Evolutionary conservation across 1,140 invertebrate species (phyloP).

Genomic region (Galleria mellonella): DNA sequence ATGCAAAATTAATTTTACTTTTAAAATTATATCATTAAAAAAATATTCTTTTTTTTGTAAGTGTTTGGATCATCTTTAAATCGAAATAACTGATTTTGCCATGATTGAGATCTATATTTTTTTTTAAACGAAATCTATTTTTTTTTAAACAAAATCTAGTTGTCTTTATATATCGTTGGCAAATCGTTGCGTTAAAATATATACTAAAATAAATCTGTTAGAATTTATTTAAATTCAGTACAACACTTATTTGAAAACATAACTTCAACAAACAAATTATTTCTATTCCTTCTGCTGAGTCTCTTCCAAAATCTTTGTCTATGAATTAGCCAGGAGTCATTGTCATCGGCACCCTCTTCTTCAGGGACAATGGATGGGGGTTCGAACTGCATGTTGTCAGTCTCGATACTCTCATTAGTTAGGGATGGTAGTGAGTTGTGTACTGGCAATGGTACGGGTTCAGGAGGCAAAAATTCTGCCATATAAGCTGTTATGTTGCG

Average conservation of each 20-base stretch:
- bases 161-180: too few relatives aligned
- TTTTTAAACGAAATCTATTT: too few relatives aligned
- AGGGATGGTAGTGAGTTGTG: constrained; percentile 73
- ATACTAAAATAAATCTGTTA: background rate
- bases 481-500: constrained; percentile 79
- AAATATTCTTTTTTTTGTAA: too few relatives aligned
- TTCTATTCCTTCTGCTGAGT: constrained; percentile 30
- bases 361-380: constrained; percentile 30
- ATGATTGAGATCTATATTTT: too few relatives aligned
- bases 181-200: too few relatives aligned
- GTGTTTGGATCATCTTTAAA: too few relatives aligned
- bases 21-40: too few relatives aligned
- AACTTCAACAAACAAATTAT: background rate
- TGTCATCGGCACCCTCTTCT: constrained; percentile 44
- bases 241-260: background rate
- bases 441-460: constrained; percentile 77
- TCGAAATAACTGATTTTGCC: too few relatives aligned
- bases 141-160: too few relatives aligned
- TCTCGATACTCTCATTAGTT: constrained; percentile 37
- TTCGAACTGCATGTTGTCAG: constrained; percentile 47
- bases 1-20: too few relatives aligned
- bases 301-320: constrained; percentile 59
- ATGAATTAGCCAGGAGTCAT: constrained; percentile 61
- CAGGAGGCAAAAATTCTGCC: constrained; percentile 79
- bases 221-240: too few relatives aligned